phyloP scores from a whole-genome alignment of 2,113 vertebrate genomes.

The Chaetorhynchus papuensis region DNA sequence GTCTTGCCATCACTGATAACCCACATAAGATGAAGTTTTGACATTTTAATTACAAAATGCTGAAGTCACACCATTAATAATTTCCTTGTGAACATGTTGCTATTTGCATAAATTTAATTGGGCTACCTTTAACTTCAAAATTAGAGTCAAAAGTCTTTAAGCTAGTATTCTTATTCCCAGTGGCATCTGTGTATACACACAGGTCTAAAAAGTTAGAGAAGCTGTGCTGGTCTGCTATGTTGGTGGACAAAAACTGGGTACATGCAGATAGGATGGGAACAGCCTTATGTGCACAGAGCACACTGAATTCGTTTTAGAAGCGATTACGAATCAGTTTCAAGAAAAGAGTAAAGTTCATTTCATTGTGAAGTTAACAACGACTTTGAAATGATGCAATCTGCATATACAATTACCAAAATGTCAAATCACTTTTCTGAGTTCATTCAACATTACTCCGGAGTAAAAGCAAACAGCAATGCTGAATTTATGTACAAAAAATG shows the following conservation, averaged over 20 bases:
- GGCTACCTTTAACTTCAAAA: not conserved
- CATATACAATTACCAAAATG: not conserved
- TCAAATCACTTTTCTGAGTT: not conserved
- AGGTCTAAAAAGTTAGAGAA: not conserved
- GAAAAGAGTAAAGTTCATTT: not conserved
- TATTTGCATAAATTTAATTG: not conserved
- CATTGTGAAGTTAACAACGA: not conserved
- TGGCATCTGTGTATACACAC: not conserved
- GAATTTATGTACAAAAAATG: not conserved
- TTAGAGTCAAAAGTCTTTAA: not conserved
- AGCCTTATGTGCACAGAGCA: fast-evolving
- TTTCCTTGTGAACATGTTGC: not conserved
- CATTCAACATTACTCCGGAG: not conserved
- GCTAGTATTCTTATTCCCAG: not conserved
- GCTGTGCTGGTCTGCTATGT: not conserved
- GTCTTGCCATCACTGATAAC: not conserved
- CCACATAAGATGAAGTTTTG: not conserved
- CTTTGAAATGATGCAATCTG: not conserved
- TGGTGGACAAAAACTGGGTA: not conserved
- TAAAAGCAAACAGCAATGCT: not conserved
- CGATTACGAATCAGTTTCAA: not conserved
- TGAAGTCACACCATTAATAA: not conserved
- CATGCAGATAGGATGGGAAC: not conserved
- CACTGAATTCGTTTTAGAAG: not conserved
- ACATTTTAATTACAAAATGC: not conserved